Conservation (phyloP, 1,140 invertebrate species). For the Stegodyphus dumicola region DNA sequence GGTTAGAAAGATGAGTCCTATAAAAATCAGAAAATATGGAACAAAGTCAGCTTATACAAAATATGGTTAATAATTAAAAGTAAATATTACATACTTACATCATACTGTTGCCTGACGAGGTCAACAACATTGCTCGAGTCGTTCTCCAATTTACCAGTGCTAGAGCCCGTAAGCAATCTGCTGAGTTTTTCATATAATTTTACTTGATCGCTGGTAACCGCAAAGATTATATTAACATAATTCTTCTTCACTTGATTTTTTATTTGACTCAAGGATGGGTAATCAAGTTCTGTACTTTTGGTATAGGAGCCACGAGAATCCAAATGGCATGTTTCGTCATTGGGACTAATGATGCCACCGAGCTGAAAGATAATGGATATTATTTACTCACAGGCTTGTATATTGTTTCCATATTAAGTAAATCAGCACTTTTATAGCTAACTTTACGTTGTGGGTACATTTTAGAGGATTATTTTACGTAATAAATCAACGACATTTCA, state of each 20-base stretch:
- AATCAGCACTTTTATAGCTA: too few species aligned
- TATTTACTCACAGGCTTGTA: background rate
- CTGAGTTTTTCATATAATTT: slow-evolving; percentile 85
- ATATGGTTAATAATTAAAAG: too few species aligned
- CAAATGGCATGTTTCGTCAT: slow-evolving; percentile 91
- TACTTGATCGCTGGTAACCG: slow-evolving; percentile 89
- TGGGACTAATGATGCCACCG: slow-evolving; percentile 92
- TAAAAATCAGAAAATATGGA: too few species aligned
- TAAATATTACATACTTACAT: slow-evolving; percentile 73
- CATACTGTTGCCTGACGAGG: slow-evolving; percentile 88
- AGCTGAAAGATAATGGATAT: slow-evolving; percentile 71
- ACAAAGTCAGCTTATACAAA: too few species aligned
- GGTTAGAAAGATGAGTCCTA: too few species aligned
- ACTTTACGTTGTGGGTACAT: too few species aligned
- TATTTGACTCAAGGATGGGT: slow-evolving; percentile 95
- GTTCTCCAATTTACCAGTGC: slow-evolving; percentile 83
- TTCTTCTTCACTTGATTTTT: slow-evolving; percentile 90
- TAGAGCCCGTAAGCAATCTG: slow-evolving; percentile 80
- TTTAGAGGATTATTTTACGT: too few species aligned
- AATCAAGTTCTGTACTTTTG: slow-evolving; percentile 82
- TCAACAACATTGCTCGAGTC: slow-evolving; percentile 95
- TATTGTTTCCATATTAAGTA: too few species aligned
- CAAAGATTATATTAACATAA: slow-evolving; percentile 97
- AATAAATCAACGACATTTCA: too few species aligned
- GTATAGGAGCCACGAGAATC: slow-evolving; percentile 79